Base-by-base conservation (phyloP, 2,113 vertebrate genomes). In the Scytalopus superciliaris region DNA sequence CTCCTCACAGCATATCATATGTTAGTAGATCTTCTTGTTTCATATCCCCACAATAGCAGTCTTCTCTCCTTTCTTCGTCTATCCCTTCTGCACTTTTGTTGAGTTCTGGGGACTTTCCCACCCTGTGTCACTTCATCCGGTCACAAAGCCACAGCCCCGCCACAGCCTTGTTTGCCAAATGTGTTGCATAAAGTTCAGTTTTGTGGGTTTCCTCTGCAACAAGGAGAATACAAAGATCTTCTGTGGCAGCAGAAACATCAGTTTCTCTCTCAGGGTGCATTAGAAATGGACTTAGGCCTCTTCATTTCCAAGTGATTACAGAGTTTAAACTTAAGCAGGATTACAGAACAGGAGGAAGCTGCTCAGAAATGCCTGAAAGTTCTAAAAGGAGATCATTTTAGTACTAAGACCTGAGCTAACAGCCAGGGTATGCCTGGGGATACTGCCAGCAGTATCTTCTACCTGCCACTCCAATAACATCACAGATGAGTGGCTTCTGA, bases 71-170 rank as follows among this genome's bases (percentile, higher is more conserved):
- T 78, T 80, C 66, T 82, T 7, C 7, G 37, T 59, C 35, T 86
- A 30, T 70, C 84, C 23, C 16, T 94, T 70, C 37, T 74, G 64
- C 59, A 57, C 60, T 74, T 79, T 68, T 59, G 55, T 73, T 10
- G 4, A 89, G 27, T 87, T 89, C 73, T 94, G 60, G 84, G 84
- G 93, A 91, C 77, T 93, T 95, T 95, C 93, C 69, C 10, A 2
- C 50, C 23, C 87, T 87, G 33, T 87, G 64, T 84, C 95, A 93
- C 91, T 92, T 84, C 72, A 84, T 89, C 47, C 89, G 73, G 87
- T 93, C 87, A 91, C 81, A 87, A 94, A 96, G 42, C 84, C 87
- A 91, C 93, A 90, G 60, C 60, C 67, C 59, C 56, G 68, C 44
- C 76, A 90, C 84, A 91, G 69, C 5, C 47, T 63, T 4, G 1